These are phyloP conservation scores for Drosophila colorata DNA, from an alignment of 2,888 invertebrate species.

Conservation along the genomic window DNA sequence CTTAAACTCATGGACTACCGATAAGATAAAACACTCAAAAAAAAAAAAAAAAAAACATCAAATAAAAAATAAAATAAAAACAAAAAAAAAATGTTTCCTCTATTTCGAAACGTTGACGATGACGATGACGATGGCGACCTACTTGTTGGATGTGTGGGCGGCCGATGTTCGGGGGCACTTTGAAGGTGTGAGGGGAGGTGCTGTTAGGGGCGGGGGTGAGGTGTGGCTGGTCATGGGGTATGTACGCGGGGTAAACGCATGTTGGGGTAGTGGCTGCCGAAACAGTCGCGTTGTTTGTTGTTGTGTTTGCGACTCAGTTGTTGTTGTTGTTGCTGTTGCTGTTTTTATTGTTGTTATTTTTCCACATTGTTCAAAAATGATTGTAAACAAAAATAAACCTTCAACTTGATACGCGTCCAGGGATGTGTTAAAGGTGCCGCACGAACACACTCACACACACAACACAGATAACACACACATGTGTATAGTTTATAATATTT, in stretches of 20 bases:
- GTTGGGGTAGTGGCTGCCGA: constrained; percentile 44
- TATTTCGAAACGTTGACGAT: constrained; percentile 69
- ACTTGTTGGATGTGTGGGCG: constrained; percentile 74
- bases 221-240: not conserved
- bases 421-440: constrained; percentile 79
- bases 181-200: not conserved
- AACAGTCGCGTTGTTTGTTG: constrained; percentile 38
- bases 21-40: constrained; percentile 65
- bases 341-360: not conserved
- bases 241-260: constrained; percentile 4
- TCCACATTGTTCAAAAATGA: constrained; percentile 59
- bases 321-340: constrained; percentile 17
- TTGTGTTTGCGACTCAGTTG: constrained; percentile 34
- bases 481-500: not conserved
- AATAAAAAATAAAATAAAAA: constrained; percentile 32
- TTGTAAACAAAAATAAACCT: constrained; percentile 84
- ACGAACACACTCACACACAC: constrained; percentile 32
- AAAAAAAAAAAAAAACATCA: constrained; percentile 13
- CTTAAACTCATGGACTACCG: constrained; percentile 57
- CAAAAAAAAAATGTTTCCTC: constrained; percentile 24
- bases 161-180: not conserved
- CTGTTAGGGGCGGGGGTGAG: not conserved
- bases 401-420: constrained; percentile 83
- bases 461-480: constrained; percentile 25
- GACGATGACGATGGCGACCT: constrained; percentile 68